A percentile compares a stretch with the other conserved stretches of the same genome.
phyloP scores from a whole-genome alignment of 2,113 vertebrate genomes.

The Telmatochromis brichardi region DNA sequence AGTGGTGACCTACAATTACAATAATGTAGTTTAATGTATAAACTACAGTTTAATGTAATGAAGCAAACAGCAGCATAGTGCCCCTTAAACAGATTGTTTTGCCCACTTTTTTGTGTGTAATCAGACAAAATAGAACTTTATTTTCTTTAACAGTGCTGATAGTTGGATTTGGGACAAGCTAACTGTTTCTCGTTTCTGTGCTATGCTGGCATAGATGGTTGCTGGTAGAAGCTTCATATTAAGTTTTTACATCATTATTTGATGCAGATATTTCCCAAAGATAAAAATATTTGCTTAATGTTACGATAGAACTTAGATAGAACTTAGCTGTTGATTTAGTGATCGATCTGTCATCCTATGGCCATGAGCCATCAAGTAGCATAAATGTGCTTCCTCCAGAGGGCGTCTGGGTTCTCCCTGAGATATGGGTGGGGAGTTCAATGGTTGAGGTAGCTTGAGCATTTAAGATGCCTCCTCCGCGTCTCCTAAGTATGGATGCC shows the following conservation, averaged over 20 bases:
- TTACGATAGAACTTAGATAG: neutral
- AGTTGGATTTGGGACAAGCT: neutral
- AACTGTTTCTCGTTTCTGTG: neutral
- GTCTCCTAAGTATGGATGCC: neutral
- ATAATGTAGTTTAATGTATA: neutral
- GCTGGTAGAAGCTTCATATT: neutral
- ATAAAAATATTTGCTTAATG: neutral
- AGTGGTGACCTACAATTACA: neutral
- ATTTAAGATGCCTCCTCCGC: neutral
- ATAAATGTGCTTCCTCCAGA: neutral
- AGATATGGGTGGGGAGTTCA: neutral
- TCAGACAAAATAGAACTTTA: neutral
- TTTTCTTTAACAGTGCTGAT: neutral
- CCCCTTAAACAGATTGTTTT: neutral
- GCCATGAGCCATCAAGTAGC: neutral
- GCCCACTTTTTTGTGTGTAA: neutral
- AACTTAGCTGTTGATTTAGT: neutral
- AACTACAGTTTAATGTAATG: neutral
- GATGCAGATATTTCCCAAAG: neutral
- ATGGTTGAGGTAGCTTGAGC: neutral
- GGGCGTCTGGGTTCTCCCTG: neutral
- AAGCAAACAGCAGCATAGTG: neutral
- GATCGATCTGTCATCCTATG: too few relatives aligned
- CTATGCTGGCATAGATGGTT: neutral
- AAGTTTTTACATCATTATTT: neutral